Conservation (phyloP, 1,140 invertebrate species). For the Ceratosolen fusciceps region DNA sequence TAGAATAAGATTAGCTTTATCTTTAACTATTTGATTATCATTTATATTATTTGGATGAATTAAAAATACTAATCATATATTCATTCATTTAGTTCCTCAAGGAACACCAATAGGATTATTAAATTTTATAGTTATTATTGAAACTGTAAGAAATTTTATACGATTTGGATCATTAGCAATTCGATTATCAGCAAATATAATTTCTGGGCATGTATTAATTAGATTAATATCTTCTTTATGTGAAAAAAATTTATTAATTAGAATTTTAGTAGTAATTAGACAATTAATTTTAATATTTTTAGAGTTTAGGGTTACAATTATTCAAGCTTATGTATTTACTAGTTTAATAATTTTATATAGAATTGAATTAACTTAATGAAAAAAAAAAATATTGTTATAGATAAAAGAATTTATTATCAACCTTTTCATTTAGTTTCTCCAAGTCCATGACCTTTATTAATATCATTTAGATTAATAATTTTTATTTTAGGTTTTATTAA, state of each 20-base stretch:
- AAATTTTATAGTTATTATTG: constrained; percentile 77
- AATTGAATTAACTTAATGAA: constrained; percentile 55
- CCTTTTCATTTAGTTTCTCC: constrained; percentile 72
- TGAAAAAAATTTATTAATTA: not conserved
- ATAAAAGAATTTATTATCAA: constrained; percentile 58
- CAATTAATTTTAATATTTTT: not conserved
- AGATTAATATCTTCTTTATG: not conserved
- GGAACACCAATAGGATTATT: constrained; percentile 76
- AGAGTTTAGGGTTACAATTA: constrained; percentile 8
- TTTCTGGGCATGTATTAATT: not conserved
- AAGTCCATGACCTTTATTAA: constrained; percentile 72
- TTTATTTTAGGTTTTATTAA: constrained; percentile 51
- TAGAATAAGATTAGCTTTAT: constrained; percentile 71
- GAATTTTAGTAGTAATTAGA: too few relatives aligned
- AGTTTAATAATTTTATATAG: constrained; percentile 52
- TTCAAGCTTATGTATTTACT: constrained; percentile 78
- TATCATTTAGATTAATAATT: constrained; percentile 54
- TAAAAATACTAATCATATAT: constrained; percentile 73
- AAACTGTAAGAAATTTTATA: constrained; percentile 75
- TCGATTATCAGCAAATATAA: constrained; percentile 69
- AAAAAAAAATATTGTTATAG: constrained; percentile 66
- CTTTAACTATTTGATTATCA: constrained; percentile 74
- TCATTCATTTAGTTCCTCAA: constrained; percentile 75
- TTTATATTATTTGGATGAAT: constrained; percentile 75
- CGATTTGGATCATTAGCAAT: constrained; percentile 77